Conservation (phyloP, 2,113 vertebrate species). For the Mustela lutreola region DNA sequence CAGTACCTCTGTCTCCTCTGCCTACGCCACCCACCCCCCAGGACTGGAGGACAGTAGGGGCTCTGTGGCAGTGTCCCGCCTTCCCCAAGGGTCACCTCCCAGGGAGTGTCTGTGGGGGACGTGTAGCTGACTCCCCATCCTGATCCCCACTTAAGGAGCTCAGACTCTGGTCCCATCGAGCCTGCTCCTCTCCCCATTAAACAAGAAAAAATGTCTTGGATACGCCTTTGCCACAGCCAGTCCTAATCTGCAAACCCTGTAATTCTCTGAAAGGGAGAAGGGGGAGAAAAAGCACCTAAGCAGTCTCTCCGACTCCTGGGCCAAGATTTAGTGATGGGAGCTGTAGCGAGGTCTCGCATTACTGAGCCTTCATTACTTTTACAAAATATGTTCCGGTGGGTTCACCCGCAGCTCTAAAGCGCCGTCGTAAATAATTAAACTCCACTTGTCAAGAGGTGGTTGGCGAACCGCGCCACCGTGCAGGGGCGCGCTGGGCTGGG, state of each 20-base stretch:
- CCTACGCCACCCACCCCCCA: too few species aligned
- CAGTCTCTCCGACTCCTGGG: slow-evolving; percentile 11
- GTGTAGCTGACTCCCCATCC: fast-evolving
- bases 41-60: too few species aligned
- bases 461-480: fast-evolving
- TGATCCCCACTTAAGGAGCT: neutral
- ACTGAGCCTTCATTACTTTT: slow-evolving; percentile 83
- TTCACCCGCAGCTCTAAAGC: slow-evolving; percentile 70
- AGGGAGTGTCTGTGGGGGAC: fast-evolving
- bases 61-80: neutral
- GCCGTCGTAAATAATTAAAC: slow-evolving; percentile 80
- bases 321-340: slow-evolving; percentile 74
- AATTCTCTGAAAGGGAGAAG: neutral
- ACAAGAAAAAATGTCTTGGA: slow-evolving; percentile 24
- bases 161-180: neutral
- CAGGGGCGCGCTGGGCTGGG: neutral
- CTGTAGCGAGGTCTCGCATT: slow-evolving; percentile 72
- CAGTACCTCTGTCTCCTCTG: neutral
- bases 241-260: neutral
- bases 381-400: slow-evolving; percentile 78
- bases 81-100: neutral
- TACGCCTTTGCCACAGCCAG: neutral
- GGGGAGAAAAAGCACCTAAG: neutral
- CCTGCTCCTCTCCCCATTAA: neutral
- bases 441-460: slow-evolving; percentile 70